These are phyloP conservation scores for Heterodera filipjevi DNA, from an alignment of 2,888 invertebrate species.

Conservation along the genomic window DNA sequence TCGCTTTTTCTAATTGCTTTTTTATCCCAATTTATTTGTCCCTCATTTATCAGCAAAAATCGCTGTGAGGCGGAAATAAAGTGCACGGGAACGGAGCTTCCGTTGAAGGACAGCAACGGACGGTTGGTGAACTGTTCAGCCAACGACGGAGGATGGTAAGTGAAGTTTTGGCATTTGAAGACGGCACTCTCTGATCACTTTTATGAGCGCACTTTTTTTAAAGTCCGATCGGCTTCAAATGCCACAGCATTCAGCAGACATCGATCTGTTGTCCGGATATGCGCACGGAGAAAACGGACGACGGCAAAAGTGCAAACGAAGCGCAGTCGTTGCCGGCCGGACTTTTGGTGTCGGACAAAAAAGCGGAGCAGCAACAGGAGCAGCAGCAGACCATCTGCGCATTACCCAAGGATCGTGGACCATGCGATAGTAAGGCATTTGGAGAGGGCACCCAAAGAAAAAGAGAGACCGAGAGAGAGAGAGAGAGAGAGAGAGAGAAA, in stretches of 20 bases:
- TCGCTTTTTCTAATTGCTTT: too few species aligned
- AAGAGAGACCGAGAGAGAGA: background rate
- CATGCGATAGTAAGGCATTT: slow-evolving; percentile 53
- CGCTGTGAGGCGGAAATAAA: slow-evolving; percentile 33
- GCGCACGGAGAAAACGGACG: slow-evolving; percentile 38
- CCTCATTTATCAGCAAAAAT: background rate
- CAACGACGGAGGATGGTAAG: background rate
- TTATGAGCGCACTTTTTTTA: background rate
- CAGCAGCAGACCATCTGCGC: slow-evolving; percentile 38
- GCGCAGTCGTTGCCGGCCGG: slow-evolving; percentile 1
- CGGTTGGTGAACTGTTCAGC: slow-evolving; percentile 53
- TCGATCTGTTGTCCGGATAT: slow-evolving; percentile 61
- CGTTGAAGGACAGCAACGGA: slow-evolving; percentile 53
- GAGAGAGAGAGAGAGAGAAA: too few species aligned
- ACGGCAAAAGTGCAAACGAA: background rate
- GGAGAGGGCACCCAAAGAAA: background rate
- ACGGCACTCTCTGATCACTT: background rate
- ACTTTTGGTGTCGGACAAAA: slow-evolving; percentile 13
- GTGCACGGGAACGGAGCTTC: slow-evolving; percentile 45
- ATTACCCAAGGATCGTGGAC: slow-evolving; percentile 64
- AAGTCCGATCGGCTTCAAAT: slow-evolving; percentile 58
- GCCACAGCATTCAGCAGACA: slow-evolving; percentile 51
- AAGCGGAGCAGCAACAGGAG: background rate
- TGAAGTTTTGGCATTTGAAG: background rate
- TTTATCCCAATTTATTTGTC: too few species aligned